phyloP scores from a whole-genome alignment of 2,113 vertebrate genomes.

The Eira barbara region DNA sequence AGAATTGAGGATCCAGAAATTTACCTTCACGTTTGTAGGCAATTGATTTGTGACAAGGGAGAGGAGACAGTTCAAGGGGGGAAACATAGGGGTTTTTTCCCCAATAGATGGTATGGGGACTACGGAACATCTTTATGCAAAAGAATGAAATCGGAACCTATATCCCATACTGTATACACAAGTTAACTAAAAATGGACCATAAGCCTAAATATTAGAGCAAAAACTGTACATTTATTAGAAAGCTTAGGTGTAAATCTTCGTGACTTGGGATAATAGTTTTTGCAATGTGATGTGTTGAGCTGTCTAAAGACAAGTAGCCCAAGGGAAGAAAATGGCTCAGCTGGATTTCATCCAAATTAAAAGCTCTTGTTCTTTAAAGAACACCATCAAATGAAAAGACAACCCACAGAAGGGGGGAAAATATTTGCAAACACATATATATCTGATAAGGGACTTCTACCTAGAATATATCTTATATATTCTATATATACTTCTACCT shows the following conservation, averaged over 20 bases:
- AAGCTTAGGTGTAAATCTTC: neutral
- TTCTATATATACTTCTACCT: too few species aligned
- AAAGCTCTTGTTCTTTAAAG: neutral
- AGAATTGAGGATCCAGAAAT: neutral
- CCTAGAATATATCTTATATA: neutral
- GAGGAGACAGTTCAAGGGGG: neutral
- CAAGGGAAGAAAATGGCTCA: neutral
- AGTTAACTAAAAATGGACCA: neutral
- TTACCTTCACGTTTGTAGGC: neutral
- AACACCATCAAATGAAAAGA: neutral
- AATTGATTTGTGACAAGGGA: neutral
- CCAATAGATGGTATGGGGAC: neutral
- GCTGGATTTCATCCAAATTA: neutral
- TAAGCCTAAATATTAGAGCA: neutral
- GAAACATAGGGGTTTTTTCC: neutral
- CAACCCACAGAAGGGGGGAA: neutral
- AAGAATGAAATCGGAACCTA: neutral
- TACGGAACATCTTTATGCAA: neutral
- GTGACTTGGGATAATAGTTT: neutral
- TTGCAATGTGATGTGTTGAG: neutral
- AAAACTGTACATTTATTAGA: neutral
- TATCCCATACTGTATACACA: neutral
- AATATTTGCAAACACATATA: neutral
- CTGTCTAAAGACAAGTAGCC: neutral
- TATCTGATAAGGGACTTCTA: neutral